Conservation (phyloP, 2,113 vertebrate genomes). For the Colius striatus region DNA sequence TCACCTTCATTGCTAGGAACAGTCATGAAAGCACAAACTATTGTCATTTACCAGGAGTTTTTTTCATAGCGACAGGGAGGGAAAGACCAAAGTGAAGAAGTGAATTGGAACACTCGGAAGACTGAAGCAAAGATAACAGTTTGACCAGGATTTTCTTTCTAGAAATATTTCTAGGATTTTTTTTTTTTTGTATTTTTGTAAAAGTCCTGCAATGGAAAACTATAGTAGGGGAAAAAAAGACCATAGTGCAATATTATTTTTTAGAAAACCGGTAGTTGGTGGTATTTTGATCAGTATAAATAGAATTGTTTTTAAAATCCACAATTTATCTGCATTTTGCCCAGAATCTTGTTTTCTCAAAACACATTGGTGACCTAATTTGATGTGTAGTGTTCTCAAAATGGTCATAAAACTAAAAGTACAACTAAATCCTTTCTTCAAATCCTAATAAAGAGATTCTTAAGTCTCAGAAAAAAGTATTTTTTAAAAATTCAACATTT, state of each 20-base stretch:
- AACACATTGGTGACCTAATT: not conserved
- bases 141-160: not conserved
- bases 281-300: not conserved
- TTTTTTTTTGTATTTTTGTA: not conserved
- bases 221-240: not conserved
- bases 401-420: not conserved
- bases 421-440: not conserved
- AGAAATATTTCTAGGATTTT: not conserved
- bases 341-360: not conserved
- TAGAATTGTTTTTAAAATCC: not conserved
- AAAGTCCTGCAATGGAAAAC: not conserved
- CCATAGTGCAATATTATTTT: not conserved
- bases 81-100: slow-evolving; percentile 8
- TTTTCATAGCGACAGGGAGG: not conserved
- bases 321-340: not conserved
- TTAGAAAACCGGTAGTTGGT: not conserved
- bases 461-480: not conserved
- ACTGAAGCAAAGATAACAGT: not conserved
- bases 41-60: slow-evolving; percentile 5
- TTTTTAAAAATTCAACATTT: not conserved
- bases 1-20: not conserved
- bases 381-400: not conserved
- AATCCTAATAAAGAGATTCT: not conserved
- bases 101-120: not conserved
- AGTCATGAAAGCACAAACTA: not conserved